Evolutionary conservation across 2,888 invertebrate genomes (phyloP).

Genomic region (Caradrina clavipalpis): DNA sequence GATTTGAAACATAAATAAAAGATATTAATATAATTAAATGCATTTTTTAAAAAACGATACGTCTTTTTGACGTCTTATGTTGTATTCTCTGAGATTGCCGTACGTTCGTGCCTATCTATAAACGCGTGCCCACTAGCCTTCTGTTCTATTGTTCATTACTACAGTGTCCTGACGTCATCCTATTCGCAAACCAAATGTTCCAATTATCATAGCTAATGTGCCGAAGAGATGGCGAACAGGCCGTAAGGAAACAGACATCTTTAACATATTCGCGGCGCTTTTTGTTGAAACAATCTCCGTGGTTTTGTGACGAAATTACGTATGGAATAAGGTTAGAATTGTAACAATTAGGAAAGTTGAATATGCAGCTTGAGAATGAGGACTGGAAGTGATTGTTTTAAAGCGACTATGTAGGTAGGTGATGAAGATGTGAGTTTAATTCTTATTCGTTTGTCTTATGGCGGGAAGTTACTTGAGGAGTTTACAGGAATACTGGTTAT

Average conservation of each 20-base stretch:
- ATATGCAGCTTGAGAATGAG: conserved; percentile 13
- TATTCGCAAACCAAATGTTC: conserved; percentile 87
- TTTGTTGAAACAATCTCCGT: conserved; percentile 60
- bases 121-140: background rate
- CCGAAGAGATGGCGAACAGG: conserved; percentile 75
- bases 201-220: conserved; percentile 89
- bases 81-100: no score
- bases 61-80: no score
- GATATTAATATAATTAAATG: no score
- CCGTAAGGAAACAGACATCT: conserved; percentile 68
- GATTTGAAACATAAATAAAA: no score
- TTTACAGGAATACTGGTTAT: no score
- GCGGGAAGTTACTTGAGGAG: no score
- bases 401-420: background rate
- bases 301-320: conserved; percentile 63
- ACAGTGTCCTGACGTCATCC: conserved; percentile 78
- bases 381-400: conserved; percentile 13
- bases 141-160: background rate
- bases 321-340: conserved; percentile 48
- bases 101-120: no score
- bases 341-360: conserved; percentile 46
- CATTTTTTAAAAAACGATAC: no score
- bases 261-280: conserved; percentile 63
- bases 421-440: background rate
- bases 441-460: no score